Evolutionary conservation across 1,140 invertebrate species (phyloP).

Genomic region (Drosophila insularis): DNA sequence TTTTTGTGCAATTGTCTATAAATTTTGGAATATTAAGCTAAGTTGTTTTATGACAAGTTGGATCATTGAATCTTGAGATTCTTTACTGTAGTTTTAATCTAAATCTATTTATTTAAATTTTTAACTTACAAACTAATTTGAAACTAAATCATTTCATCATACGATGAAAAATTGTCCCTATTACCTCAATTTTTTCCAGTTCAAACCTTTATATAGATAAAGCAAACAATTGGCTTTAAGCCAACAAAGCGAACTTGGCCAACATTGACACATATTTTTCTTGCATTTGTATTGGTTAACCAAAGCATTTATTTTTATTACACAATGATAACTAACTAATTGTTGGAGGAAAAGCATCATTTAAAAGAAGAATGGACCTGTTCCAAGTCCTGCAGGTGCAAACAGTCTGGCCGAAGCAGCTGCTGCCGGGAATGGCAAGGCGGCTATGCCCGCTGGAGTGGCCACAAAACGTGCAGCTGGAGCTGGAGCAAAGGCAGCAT

Average conservation of each 20-base stretch:
- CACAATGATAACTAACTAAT: not conserved
- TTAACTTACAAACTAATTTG: no score
- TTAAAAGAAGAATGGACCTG: constrained; percentile 43
- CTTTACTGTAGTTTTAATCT: no score
- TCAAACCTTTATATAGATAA: no score
- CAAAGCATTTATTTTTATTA: constrained; percentile 49
- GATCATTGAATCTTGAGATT: no score
- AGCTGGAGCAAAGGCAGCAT: constrained; percentile 53
- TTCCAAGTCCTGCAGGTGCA: constrained; percentile 33
- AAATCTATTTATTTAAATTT: no score
- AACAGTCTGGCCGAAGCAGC: constrained; percentile 25
- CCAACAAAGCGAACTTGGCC: constrained; percentile 8
- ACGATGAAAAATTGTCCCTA: no score
- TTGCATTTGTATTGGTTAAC: constrained; percentile 38
- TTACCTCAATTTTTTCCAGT: no score
- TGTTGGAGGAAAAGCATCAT: not conserved
- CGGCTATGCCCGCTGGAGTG: constrained; percentile 30
- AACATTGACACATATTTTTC: constrained; percentile 4
- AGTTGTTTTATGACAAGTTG: no score
- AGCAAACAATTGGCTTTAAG: constrained; percentile 10
- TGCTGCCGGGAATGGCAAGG: constrained; percentile 17
- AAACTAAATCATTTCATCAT: no score
- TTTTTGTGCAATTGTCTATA: no score
- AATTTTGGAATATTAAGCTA: no score
- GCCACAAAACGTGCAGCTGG: constrained; percentile 47